phyloP scores from a whole-genome alignment of 2,888 invertebrate genomes.

The Pristionchus maxplancki region DNA sequence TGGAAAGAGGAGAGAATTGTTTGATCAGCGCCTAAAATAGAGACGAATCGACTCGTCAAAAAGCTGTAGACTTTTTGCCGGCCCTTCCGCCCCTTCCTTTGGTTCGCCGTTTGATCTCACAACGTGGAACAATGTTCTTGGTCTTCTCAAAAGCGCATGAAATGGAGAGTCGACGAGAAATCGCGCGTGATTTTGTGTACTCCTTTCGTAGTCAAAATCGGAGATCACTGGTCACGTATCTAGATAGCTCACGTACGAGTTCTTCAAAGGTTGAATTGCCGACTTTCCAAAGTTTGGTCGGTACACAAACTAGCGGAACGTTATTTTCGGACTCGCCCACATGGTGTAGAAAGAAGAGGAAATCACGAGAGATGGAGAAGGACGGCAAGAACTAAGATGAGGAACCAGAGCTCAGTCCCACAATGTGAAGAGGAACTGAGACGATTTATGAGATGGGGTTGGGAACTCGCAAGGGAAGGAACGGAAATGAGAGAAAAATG shows the following conservation, averaged over 20 bases:
- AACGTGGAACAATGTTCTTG: too few species aligned
- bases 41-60: not conserved
- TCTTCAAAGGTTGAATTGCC: not conserved
- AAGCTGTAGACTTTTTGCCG: not conserved
- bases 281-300: constrained; percentile 16
- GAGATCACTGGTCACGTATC: not conserved
- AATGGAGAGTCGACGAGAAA: too few species aligned
- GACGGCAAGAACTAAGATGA: not conserved
- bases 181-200: not conserved
- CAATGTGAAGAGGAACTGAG: not conserved
- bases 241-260: not conserved
- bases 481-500: not conserved
- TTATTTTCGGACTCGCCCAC: not conserved
- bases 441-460: constrained; percentile 9
- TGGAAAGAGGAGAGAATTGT: not conserved
- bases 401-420: not conserved
- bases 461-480: not conserved
- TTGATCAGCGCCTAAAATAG: constrained; percentile 3
- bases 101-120: not conserved
- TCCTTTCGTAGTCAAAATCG: not conserved
- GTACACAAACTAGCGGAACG: not conserved
- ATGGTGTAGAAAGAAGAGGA: not conserved
- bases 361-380: not conserved
- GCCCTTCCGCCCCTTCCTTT: not conserved
- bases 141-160: too few species aligned